Evolutionary conservation across 2,888 invertebrate genomes (phyloP), one percentile per base, ranked within the genome.

Genomic region (Rhorus exstirpatorius): DNA sequence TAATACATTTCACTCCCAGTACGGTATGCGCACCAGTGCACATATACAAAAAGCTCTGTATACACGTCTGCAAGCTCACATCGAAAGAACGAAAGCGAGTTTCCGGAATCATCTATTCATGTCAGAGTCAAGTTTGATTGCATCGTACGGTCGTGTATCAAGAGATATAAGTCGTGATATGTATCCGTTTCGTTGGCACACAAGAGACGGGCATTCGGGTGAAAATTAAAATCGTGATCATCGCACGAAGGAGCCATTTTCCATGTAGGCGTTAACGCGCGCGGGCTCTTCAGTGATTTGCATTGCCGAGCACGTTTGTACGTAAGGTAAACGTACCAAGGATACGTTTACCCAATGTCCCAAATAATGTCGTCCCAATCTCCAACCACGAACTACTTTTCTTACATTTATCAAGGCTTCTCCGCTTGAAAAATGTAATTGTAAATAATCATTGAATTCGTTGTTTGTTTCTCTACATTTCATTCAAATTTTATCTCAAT

Each of bases 51-150:
- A 49, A 19, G 17, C 49, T 49, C 21, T 21, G 0, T 67, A 67
- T 67, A 8, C 4, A 46, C 46, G 19, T 17, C 1, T 31, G 31
- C 31, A 49, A 49, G 19, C 49, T 31, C 51, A 35, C 51, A 21
- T 19, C 1, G 53, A 38, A 12, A 35, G 26, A 71, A 63, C 41
- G n/a, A 53, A 53, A 14, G 35, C 17, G 26, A 19, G 2, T 46
- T 24, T 41, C 35, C 60, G 53, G 44, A 74, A 53, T 21, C 60
- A 61, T 68, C 53, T 51, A 74, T 79, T 79, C 35, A 44, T 53
- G 74, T 74, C 74, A 72, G 21, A 19, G 53, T 17, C 63, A 46
- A 70, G 53, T 80, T 75, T 80, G 61, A 80, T 80, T 75, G 35
- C 65, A 63, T 60, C 60, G 74, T 67, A 61, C 10, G 26, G 19